Percentiles rank a stretch among this genome's conserved stretches.
Conservation (phyloP, 2,113 vertebrate genomes). For the Egretta garzetta region DNA sequence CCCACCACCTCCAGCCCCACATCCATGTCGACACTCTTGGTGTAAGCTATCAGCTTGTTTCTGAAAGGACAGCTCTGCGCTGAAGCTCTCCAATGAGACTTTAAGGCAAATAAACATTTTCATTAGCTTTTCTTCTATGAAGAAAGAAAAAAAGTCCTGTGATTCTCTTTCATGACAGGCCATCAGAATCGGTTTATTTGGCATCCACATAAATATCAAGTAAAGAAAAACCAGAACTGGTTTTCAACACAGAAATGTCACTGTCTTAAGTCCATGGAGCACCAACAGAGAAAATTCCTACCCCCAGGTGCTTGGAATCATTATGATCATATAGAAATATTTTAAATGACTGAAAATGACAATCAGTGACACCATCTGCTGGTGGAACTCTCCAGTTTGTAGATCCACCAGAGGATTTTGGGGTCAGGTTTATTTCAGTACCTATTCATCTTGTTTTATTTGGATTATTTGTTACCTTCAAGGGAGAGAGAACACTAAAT, state of each 20-base stretch:
- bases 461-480: background rate
- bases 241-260: background rate
- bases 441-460: background rate
- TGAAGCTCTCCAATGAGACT: background rate
- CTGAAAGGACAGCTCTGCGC: background rate
- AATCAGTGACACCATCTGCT: background rate
- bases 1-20: background rate
- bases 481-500: background rate
- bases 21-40: rapidly evolving
- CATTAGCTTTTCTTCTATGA: background rate
- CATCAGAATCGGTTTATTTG: background rate
- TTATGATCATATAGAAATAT: background rate
- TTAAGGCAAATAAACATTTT: background rate
- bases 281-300: background rate
- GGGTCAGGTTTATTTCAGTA: background rate
- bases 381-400: background rate
- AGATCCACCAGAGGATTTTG: background rate
- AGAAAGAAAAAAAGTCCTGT: background rate
- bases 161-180: background rate
- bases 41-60: background rate
- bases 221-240: background rate
- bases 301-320: background rate
- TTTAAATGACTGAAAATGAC: background rate
- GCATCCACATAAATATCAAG: background rate
- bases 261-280: background rate